Evolutionary conservation across 2,888 invertebrate species (phyloP).

Genomic region (Craniophora ligustri): DNA sequence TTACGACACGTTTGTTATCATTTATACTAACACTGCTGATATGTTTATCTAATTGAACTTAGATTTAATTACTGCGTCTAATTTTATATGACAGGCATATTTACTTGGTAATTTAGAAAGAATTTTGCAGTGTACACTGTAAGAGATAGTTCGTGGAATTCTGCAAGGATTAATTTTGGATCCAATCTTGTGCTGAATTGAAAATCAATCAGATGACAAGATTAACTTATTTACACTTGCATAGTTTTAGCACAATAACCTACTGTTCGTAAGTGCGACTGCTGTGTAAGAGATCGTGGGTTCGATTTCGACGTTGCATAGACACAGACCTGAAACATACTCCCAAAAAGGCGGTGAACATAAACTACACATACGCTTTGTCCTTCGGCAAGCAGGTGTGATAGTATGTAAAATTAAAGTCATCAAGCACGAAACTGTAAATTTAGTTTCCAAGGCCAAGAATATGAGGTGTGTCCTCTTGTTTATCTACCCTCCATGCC

Average conservation of each 20-base stretch:
- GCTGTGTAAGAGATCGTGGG: no score
- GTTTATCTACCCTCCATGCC: slow-evolving; percentile 9
- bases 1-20: neutral
- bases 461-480: slow-evolving; percentile 17
- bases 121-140: neutral
- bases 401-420: no score
- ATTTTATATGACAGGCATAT: neutral
- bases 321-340: no score
- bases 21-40: no score
- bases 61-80: neutral
- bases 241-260: no score
- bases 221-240: neutral
- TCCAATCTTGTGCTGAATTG: neutral
- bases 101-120: neutral
- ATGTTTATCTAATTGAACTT: neutral
- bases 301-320: no score
- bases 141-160: neutral
- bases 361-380: no score
- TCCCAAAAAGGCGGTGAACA: no score
- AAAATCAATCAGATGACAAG: neutral
- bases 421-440: no score
- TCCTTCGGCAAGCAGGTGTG: no score
- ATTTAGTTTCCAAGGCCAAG: neutral
- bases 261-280: no score
- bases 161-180: neutral